These are phyloP conservation scores for Tangara arthus DNA, from an alignment of 2,797 vertebrate species.

Conservation along the genomic window DNA sequence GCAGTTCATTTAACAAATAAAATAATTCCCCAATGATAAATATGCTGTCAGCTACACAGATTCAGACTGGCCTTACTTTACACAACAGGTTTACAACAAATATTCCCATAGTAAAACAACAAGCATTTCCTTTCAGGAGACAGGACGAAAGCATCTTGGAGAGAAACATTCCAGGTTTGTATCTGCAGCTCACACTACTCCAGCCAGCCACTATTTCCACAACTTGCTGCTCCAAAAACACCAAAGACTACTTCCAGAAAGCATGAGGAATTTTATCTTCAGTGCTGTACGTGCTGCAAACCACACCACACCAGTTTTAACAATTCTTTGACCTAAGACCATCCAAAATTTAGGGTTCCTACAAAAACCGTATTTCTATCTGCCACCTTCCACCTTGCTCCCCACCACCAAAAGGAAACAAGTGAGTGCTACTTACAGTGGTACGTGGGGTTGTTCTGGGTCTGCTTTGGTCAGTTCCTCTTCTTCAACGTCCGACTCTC, in stretches of 20 bases:
- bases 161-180: background rate
- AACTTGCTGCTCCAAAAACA: background rate
- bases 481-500: slow-evolving; percentile 94
- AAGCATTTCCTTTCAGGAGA: background rate
- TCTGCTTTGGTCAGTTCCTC: slow-evolving; percentile 90
- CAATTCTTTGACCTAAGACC: background rate
- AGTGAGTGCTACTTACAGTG: slow-evolving; percentile 85
- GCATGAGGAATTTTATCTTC: background rate
- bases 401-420: background rate
- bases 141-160: background rate
- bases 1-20: background rate
- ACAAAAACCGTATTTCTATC: background rate
- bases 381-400: background rate
- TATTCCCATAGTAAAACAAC: background rate
- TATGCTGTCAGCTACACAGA: background rate
- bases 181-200: background rate
- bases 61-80: background rate
- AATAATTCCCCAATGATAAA: background rate
- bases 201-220: background rate
- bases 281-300: background rate
- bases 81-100: background rate
- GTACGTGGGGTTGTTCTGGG: slow-evolving; percentile 88
- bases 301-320: background rate
- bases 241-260: fast-evolving
- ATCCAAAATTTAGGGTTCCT: fast-evolving